A percentile compares a stretch with the other conserved stretches of the same genome.
Evolutionary conservation across 2,113 vertebrate species (phyloP).

Genomic region (Mystacornis crossleyi): DNA sequence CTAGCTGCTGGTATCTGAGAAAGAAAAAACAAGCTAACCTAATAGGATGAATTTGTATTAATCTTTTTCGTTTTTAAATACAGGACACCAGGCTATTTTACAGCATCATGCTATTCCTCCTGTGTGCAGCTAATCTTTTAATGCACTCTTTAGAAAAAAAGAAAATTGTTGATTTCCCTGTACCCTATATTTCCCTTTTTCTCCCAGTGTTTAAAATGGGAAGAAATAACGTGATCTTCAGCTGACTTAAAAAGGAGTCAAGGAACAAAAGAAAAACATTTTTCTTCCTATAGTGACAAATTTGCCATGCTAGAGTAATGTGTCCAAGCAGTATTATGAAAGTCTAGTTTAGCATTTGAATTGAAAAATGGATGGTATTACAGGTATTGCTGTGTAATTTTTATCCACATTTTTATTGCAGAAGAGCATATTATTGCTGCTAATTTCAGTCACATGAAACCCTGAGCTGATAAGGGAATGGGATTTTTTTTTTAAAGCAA

Average conservation of each 20-base stretch:
- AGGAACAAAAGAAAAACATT: constrained; percentile 53
- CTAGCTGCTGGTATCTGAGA: neutral
- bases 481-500: constrained; percentile 39
- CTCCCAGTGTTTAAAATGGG: constrained; percentile 19
- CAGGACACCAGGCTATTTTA: constrained; percentile 35
- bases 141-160: constrained; percentile 50
- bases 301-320: constrained; percentile 24
- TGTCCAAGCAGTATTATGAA: constrained; percentile 36
- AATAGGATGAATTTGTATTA: constrained; percentile 12
- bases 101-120: constrained; percentile 15
- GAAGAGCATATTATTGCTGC: constrained; percentile 70
- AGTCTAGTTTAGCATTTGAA: constrained; percentile 69
- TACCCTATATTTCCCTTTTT: neutral
- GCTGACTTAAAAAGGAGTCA: constrained; percentile 65
- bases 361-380: constrained; percentile 63
- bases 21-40: neutral
- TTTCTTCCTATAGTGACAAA: constrained; percentile 31
- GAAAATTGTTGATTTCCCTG: constrained; percentile 49
- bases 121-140: constrained; percentile 48
- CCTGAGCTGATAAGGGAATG: constrained; percentile 40
- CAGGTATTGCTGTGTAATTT: constrained; percentile 41
- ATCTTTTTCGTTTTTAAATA: constrained; percentile 38
- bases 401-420: constrained; percentile 35
- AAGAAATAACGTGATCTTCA: constrained; percentile 56
- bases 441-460: constrained; percentile 68